A percentile compares a stretch with the other conserved stretches of the same genome.
Evolutionary conservation across 2,113 vertebrate species (phyloP).

Genomic region (Isichthys henryi): DNA sequence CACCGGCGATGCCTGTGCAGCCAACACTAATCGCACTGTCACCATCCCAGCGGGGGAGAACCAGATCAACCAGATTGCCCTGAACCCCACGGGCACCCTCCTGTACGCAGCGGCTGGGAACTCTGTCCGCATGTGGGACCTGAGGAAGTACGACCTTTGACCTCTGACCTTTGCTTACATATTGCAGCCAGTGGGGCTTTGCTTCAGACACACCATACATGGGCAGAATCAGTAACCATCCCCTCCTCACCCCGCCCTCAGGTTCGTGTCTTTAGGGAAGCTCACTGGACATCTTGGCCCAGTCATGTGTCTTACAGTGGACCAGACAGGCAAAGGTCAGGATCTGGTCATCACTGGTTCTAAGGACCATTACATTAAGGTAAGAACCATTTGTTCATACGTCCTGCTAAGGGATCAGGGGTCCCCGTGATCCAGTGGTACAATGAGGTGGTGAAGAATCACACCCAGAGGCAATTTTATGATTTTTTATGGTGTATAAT

Average conservation of each 20-base stretch:
- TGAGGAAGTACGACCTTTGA: slow-evolving; percentile 72
- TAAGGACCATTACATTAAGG: slow-evolving; percentile 92
- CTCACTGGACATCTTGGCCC: slow-evolving; percentile 85
- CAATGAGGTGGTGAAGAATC: neutral
- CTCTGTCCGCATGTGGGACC: slow-evolving; percentile 92
- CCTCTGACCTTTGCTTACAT: neutral
- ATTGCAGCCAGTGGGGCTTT: neutral
- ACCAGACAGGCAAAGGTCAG: slow-evolving; percentile 75
- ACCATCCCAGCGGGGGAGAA: slow-evolving; percentile 88
- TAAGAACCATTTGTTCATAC: slow-evolving; percentile 36
- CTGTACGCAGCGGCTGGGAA: slow-evolving; percentile 90
- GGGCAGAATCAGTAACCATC: neutral
- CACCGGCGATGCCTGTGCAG: slow-evolving; percentile 71
- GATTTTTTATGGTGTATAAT: neutral
- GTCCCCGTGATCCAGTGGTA: neutral
- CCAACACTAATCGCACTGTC: slow-evolving; percentile 78
- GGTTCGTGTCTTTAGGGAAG: slow-evolving; percentile 94
- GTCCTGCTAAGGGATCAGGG: neutral
- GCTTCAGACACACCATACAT: neutral
- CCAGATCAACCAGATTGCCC: slow-evolving; percentile 89
- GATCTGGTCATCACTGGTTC: slow-evolving; percentile 95
- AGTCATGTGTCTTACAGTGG: slow-evolving; percentile 89
- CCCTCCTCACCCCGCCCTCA: slow-evolving; percentile 34
- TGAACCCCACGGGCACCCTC: slow-evolving; percentile 83
- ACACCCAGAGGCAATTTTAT: neutral